These are phyloP conservation scores for Paramisgurnus dabryanus DNA, from an alignment of 2,113 vertebrate species.

Conservation along the genomic window DNA sequence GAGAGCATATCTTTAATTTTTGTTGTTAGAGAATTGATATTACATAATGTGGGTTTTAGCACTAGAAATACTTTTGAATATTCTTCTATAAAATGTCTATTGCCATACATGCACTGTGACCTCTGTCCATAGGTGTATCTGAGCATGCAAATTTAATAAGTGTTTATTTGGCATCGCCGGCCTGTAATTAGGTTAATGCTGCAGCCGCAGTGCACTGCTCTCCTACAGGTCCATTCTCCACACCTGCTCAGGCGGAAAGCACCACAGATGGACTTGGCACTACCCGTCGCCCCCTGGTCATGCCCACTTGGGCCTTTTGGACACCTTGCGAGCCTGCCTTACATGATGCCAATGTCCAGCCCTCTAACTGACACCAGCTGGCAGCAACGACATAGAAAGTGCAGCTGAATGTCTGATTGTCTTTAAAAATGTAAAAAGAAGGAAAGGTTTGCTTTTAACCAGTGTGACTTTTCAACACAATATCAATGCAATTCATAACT, in stretches of 20 bases:
- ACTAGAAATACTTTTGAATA: too few species aligned
- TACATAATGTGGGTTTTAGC: too few species aligned
- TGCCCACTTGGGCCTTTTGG: constrained; percentile 38
- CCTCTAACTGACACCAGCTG: constrained; percentile 42
- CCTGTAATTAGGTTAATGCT: constrained; percentile 62
- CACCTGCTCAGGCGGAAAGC: constrained; percentile 58
- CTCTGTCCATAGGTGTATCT: constrained; percentile 55
- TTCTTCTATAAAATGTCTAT: too few species aligned
- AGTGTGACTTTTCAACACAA: too few species aligned
- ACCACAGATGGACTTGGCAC: constrained; percentile 47
- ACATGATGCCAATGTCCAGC: constrained; percentile 16
- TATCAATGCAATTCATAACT: too few species aligned
- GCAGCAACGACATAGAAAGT: constrained; percentile 16
- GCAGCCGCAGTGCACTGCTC: constrained; percentile 47
- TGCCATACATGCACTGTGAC: constrained; percentile 18
- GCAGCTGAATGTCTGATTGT: not conserved
- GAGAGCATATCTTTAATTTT: too few species aligned
- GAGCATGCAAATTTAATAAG: constrained; percentile 64
- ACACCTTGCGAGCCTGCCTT: constrained; percentile 15
- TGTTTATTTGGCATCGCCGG: constrained; percentile 56
- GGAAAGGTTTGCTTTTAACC: too few species aligned
- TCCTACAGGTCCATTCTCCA: constrained; percentile 57
- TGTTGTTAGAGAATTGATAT: too few species aligned
- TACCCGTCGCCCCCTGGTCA: constrained; percentile 10
- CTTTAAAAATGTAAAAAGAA: not conserved